Evolutionary conservation across 2,797 vertebrate species (phyloP), one percentile per base, ranked within the genome.

Genomic region (Simalia tracyae): DNA sequence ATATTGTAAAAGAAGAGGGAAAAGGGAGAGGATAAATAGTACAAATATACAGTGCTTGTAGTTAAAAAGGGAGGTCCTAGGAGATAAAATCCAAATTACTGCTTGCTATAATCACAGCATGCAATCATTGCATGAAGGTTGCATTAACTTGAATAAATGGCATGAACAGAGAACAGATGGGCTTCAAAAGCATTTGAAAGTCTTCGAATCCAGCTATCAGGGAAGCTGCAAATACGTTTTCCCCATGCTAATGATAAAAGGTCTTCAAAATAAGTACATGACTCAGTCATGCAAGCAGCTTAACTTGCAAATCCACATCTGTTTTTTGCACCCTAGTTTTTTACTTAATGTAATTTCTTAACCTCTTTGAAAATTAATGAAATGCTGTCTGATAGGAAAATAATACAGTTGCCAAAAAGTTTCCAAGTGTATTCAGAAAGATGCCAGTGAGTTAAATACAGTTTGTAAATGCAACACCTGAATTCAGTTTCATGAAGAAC

Each of bases 111-210:
- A 86, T 95, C 81, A 87, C 14, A 61, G 22, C 66, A 89, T 94
- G 94, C 93, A 84, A 63, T 84, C 60, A n/a, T 93, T 63, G 92
- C 66, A 89, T 89, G 72, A 60, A 50, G 31, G 92, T 50, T 42
- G 66, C 94, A 94, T 57, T 94, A 90, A 6, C 92, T 94, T 89
- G 14, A 42, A 92, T 61, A 93, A 93, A 92, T 54, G 10, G 2
- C 50, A 91, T 42, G 36, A 94, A 90, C 11, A 59, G 94, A 66
- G 31, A 94, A 89, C 87, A 94, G 85, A 90, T 87, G 57, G n/a
- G 5, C 46, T 94, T 94, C 95, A 94, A 93, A 96, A 93, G 84
- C 90, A 81, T 89, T 93, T 87, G 89, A 93, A 95, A 93, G 60
- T 46, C 88, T 93, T 1, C 93, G 95, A 95, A 92, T 54, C 94